phyloP scores from a whole-genome alignment of 2,888 invertebrate genomes.

The Epiblema foenella region DNA sequence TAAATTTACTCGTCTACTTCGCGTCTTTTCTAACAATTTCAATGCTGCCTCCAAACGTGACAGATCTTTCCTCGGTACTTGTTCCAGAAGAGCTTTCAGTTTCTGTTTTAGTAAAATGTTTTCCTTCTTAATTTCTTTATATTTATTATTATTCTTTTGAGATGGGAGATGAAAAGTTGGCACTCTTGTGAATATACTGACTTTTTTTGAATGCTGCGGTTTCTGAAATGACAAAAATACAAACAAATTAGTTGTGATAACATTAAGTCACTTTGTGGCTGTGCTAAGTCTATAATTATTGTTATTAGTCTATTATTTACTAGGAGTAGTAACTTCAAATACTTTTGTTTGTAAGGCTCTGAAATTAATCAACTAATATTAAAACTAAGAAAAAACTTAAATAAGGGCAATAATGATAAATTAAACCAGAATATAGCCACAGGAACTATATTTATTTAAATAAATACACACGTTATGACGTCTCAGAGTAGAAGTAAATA shows the following conservation, averaged over 20 bases:
- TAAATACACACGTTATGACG: no score
- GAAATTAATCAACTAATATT: no score
- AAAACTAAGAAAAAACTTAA: no score
- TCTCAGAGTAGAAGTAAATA: no score
- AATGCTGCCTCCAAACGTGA: constrained; percentile 1
- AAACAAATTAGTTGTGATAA: background rate
- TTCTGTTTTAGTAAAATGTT: constrained; percentile 4
- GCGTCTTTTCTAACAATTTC: background rate
- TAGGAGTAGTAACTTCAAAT: no score
- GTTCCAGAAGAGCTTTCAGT: background rate
- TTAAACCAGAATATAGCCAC: no score
- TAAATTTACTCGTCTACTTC: background rate
- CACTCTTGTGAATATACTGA: constrained; percentile 7
- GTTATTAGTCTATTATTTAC: no score
- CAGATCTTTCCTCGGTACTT: constrained; percentile 8
- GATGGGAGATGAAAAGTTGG: constrained; percentile 3
- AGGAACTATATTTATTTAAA: no score
- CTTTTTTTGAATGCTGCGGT: background rate
- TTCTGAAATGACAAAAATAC: background rate
- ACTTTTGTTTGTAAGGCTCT: no score
- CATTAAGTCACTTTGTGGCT: no score
- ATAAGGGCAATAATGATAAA: no score
- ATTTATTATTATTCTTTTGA: background rate
- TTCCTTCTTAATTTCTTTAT: background rate
- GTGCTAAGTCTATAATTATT: no score